Evolutionary conservation across 2,113 vertebrate species (phyloP).

Genomic region (Macquaria australasica): DNA sequence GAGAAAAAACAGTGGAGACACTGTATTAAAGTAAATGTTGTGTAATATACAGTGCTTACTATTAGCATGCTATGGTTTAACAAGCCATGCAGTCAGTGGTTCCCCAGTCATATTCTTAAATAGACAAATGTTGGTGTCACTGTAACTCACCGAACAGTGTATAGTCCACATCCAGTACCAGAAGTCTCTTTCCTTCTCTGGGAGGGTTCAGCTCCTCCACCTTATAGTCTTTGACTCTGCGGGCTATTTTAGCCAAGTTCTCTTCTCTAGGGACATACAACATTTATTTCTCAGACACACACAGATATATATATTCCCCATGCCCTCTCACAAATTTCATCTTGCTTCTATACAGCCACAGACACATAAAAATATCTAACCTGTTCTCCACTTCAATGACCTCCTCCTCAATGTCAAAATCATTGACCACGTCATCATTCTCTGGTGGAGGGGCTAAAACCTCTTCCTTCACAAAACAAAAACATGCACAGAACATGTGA

Average conservation of each 20-base stretch:
- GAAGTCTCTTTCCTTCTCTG: conserved; percentile 94
- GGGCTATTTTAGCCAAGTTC: conserved; percentile 96
- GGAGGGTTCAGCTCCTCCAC: conserved; percentile 96
- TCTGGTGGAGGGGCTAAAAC: conserved; percentile 98
- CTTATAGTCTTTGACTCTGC: conserved; percentile 97
- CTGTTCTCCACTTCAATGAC: conserved; percentile 98
- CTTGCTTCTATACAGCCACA: background rate
- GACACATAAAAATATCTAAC: conserved; percentile 74
- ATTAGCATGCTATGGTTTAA: background rate
- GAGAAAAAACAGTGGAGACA: background rate
- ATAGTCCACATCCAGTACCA: conserved; percentile 98
- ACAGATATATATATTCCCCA: background rate
- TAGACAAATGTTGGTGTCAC: background rate
- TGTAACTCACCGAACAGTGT: conserved; percentile 94
- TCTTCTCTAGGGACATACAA: conserved; percentile 88
- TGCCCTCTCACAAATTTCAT: background rate
- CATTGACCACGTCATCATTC: conserved; percentile 97
- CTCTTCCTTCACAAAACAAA: conserved; percentile 89
- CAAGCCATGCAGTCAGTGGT: background rate
- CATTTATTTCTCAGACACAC: background rate
- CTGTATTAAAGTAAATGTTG: background rate
- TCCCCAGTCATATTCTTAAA: background rate
- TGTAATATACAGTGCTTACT: background rate
- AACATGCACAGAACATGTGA: background rate
- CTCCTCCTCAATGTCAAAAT: conserved; percentile 99